Evolutionary conservation across 1,140 invertebrate genomes (phyloP), one percentile per base, ranked within the genome.

Genomic region (Trachymyrmex cornetzi): DNA sequence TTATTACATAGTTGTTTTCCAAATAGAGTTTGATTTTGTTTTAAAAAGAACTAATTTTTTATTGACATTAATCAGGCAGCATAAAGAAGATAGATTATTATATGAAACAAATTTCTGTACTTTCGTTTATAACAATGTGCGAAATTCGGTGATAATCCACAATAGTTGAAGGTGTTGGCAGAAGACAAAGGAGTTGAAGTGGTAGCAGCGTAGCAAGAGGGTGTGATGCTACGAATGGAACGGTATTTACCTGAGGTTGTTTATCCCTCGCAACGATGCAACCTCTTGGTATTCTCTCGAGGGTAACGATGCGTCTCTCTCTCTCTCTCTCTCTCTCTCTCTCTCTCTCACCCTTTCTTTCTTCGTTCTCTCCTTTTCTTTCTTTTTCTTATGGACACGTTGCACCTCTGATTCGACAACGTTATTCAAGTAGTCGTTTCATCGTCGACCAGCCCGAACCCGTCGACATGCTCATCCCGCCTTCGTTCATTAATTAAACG

Each of bases 191-290:
- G 48, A 38, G 38, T 19, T 59, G 53, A 72, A 74, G 67, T 74
- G 50, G n/a, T 84, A 74, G 19, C n/a, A 38, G 55, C 7, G 24
- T 22, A 44, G 67, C 12, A 34, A 44, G 24, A 44, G 34, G 53
- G 19, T 24, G 19, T 24, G 69, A 72, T 53, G 55, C 71, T 64
- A 50, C 71, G 63, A 74, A 63, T 50, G 59, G 77, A 48, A 79
- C n/a, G 69, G 63, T 88, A 85, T 88, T 90, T 90, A 89, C 85
- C 77, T 74, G 69, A 48, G 72, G 53, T 82, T 90, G 87, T 86
- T 87, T 64, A 61, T n/a, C 77, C 69, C 67, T 64, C 61, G 38
- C 59, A 69, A 24, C 74, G 59, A 66, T 48, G 74, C 87, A 87
- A 38, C 66, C 59, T 24, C 48, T 30, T 19, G 80, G 67, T 55